These are phyloP conservation scores for Eudyptes chrysolophus DNA, from an alignment of 2,113 vertebrate genomes.

Conservation along the genomic window DNA sequence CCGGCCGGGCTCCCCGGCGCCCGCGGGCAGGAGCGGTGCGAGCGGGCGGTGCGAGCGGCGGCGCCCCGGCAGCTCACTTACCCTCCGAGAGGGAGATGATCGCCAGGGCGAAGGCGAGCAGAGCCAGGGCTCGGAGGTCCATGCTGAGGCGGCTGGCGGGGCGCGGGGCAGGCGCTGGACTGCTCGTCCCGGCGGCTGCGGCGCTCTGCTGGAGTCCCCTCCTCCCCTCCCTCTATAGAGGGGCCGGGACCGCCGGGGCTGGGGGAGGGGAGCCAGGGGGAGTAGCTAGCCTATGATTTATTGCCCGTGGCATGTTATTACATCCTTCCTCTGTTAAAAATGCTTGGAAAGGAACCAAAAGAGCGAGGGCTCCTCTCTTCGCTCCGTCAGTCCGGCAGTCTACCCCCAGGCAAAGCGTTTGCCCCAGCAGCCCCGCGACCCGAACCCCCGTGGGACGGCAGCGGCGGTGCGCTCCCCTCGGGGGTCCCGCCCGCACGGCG, in stretches of 20 bases:
- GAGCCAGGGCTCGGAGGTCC: constrained; percentile 82
- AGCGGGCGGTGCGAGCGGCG: not conserved
- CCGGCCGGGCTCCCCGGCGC: no score
- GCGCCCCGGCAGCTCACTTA: constrained; percentile 65
- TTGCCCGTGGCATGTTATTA: constrained; percentile 70
- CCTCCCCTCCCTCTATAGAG: constrained; percentile 69
- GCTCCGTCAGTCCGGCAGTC: not conserved
- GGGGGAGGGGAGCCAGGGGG: constrained; percentile 59
- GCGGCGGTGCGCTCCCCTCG: no score
- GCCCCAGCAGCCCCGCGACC: not conserved
- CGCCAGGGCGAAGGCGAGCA: constrained; percentile 76
- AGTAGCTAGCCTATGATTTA: constrained; percentile 69
- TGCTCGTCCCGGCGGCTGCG: not conserved
- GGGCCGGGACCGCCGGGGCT: constrained; percentile 4
- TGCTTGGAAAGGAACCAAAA: constrained; percentile 54
- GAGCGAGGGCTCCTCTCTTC: not conserved
- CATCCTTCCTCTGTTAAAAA: constrained; percentile 69
- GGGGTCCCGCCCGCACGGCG: not conserved
- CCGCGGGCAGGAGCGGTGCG: not conserved
- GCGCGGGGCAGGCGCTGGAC: not conserved
- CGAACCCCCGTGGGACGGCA: not conserved
- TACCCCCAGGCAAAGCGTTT: not conserved
- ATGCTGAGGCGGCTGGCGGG: constrained; percentile 68
- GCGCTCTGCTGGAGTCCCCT: constrained; percentile 39
- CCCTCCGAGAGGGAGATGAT: constrained; percentile 80